Base-by-base conservation (phyloP, 2,888 invertebrate genomes). In the Corbicula japonica region DNA sequence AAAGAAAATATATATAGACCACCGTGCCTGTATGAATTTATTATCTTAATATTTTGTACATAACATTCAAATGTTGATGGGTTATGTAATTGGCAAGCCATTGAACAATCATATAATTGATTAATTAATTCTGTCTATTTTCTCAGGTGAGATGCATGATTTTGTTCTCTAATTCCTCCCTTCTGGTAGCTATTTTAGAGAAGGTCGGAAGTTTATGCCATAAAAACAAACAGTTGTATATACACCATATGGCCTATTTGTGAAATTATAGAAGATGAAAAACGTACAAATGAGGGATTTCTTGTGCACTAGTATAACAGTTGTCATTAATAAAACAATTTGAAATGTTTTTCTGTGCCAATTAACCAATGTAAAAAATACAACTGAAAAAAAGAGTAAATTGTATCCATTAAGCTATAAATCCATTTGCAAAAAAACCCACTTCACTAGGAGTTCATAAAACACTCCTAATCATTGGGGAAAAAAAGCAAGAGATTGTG, bases 121-220 rank as follows among this genome's bases (percentile, higher is more conserved):
- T 75, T 75, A 54, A 75, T 75, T 75, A 75, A 61, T 62, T 56
- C 62, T 75, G 69, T 69, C 75, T 66, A 69, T 75, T 75, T 75
- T 34, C 30, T 69, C 75, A 66, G 62, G 66, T 69, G 66, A 38
- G 35, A 38, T 32, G 52, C 34, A 52, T 65, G 62, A n/a, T 32
- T 21, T 41, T 21, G 46, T n/a, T 44, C 44, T 60, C 28, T 35
- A 46, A 38, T 62, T 52, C 44, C 44, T 35, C 56, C 30, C 18
- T 32, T 50, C 32, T 50, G 61, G 71, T 54, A 62, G 35, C 32
- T 38, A 72, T 72, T 62, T 44, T 44, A 44, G 52, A 62, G 54
- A 48, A 62, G 62, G 50, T 72, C 32, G 62, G 62, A 52, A 62
- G 75, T 75, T 58, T 68, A 56, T 54, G 48, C 44, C 35, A 46